A percentile compares a stretch with the other conserved stretches of the same genome.
Conservation (phyloP, 2,797 vertebrate genomes). For the Clarias platycephalus region DNA sequence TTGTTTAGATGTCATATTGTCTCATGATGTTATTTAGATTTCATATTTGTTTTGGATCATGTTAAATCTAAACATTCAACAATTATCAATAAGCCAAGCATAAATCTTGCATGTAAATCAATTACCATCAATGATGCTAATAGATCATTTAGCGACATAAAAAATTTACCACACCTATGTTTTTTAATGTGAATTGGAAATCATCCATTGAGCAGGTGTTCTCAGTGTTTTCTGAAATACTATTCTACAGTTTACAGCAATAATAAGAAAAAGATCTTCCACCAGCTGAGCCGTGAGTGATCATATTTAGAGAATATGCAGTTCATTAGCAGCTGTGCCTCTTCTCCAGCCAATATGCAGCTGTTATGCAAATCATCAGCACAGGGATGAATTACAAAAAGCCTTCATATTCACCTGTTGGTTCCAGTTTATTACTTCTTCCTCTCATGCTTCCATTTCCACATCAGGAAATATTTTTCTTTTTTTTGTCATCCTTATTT, state of each 20-base stretch:
- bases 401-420: conserved; percentile 37
- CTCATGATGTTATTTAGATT: too few species aligned
- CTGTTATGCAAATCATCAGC: conserved; percentile 48
- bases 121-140: background rate
- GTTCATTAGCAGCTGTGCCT: conserved; percentile 21
- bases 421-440: conserved; percentile 15
- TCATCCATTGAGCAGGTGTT: background rate
- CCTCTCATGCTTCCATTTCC: conserved; percentile 11
- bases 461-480: conserved; percentile 13
- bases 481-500: conserved; percentile 21
- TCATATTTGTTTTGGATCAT: too few species aligned
- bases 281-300: conserved; percentile 20
- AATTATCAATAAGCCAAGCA: background rate
- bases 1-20: too few species aligned
- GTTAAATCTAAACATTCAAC: background rate
- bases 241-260: conserved; percentile 8
- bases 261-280: conserved; percentile 5
- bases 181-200: background rate
- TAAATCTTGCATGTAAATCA: background rate
- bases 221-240: background rate
- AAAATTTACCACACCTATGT: background rate
- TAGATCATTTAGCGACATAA: background rate
- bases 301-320: conserved; percentile 26
- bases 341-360: conserved; percentile 40
- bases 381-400: conserved; percentile 22